Percentiles rank a stretch among this genome's conserved stretches.
These are phyloP conservation scores for Calycopis cecrops DNA, from an alignment of 1,140 invertebrate species.

Conservation along the genomic window DNA sequence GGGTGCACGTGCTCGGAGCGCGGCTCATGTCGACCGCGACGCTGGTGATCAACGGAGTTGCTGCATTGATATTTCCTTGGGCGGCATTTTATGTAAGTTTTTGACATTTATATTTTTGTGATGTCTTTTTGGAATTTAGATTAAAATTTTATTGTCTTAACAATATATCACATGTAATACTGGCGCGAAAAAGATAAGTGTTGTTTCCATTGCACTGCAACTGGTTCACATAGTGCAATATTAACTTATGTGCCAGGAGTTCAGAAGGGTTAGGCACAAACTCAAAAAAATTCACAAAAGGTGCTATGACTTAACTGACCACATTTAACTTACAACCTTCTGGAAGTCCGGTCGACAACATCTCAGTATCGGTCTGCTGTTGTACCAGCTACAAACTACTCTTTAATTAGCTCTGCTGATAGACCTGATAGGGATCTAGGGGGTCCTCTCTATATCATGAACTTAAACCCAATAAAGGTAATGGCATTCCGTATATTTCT, in stretches of 20 bases:
- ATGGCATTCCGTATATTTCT: too few species aligned
- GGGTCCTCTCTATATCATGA: slow-evolving; percentile 2
- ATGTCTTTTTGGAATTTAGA: too few species aligned
- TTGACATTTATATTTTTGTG: too few species aligned
- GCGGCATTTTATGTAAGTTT: slow-evolving; percentile 60
- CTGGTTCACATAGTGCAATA: background rate
- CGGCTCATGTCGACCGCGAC: slow-evolving; percentile 78
- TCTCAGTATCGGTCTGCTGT: slow-evolving; percentile 1
- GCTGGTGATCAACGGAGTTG: slow-evolving; percentile 58
- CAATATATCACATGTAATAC: too few species aligned
- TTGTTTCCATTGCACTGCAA: too few species aligned
- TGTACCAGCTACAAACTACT: background rate
- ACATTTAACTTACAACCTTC: background rate
- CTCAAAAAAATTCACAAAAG: slow-evolving; percentile 1
- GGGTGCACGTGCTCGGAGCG: slow-evolving; percentile 79
- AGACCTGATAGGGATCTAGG: slow-evolving; percentile 1
- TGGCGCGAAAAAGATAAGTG: too few species aligned
- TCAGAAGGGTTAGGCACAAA: slow-evolving; percentile 1
- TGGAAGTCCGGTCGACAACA: background rate
- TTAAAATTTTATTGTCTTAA: too few species aligned
- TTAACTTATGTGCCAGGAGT: background rate
- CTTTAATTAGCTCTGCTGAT: background rate
- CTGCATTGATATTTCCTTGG: slow-evolving; percentile 48
- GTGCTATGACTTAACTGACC: background rate
- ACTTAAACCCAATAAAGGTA: too few species aligned